Evolutionary conservation across 2,888 invertebrate genomes (phyloP).

Genomic region (Lasioglossum vierecki): DNA sequence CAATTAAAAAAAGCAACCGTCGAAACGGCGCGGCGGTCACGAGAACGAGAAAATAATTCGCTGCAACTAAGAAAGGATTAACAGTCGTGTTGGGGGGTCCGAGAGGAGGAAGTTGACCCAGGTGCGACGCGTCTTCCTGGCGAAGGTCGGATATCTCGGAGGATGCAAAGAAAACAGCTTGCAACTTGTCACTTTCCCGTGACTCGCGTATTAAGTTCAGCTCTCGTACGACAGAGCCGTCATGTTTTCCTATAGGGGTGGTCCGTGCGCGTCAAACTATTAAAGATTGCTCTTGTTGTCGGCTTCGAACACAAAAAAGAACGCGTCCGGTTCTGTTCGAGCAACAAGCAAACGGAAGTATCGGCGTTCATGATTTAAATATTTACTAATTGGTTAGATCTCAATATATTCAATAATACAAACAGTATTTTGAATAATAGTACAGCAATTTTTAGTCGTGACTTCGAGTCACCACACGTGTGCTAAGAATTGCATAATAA

Average conservation of each 20-base stretch:
- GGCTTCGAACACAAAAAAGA: slow-evolving; percentile 40
- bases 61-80: slow-evolving; percentile 66
- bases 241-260: slow-evolving; percentile 69
- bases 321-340: slow-evolving; percentile 28
- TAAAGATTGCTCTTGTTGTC: slow-evolving; percentile 30
- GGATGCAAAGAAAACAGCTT: slow-evolving; percentile 77
- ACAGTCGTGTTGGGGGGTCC: slow-evolving; percentile 74
- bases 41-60: slow-evolving; percentile 26
- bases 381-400: no score
- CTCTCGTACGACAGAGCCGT: slow-evolving; percentile 47
- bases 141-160: slow-evolving; percentile 69
- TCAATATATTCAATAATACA: no score
- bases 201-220: slow-evolving; percentile 73
- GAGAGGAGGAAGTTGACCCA: slow-evolving; percentile 81
- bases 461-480: no score
- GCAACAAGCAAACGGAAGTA: slow-evolving; percentile 18
- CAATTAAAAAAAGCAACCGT: not conserved
- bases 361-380: not conserved
- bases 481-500: no score
- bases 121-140: slow-evolving; percentile 72
- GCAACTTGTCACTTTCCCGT: slow-evolving; percentile 72
- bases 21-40: not conserved
- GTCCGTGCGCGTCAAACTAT: slow-evolving; percentile 61
- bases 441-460: no score
- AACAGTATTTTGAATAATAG: no score